Percentiles rank a stretch among this genome's conserved stretches.
phyloP scores from a whole-genome alignment of 2,113 vertebrate species.

The Spilogale gracilis region DNA sequence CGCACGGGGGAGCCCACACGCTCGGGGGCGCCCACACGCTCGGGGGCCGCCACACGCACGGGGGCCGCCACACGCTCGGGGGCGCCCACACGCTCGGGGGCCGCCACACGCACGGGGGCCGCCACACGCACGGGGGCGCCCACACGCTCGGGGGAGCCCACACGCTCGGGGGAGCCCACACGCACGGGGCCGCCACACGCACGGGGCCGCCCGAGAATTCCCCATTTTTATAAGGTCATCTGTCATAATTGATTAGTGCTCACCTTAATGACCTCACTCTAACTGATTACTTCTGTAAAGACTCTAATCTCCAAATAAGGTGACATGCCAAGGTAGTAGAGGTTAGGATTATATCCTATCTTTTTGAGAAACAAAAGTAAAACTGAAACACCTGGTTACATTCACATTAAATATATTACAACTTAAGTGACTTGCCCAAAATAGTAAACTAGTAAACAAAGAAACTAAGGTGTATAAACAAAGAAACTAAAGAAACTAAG shows the following conservation, averaged over 20 bases:
- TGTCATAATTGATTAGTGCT: background rate
- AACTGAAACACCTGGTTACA: background rate
- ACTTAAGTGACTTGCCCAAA: background rate
- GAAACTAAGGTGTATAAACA: background rate
- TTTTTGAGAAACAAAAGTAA: background rate
- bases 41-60: too few relatives aligned
- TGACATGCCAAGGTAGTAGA: background rate
- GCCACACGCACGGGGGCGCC: too few relatives aligned
- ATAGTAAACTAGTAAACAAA: slow-evolving; percentile 6
- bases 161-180: too few relatives aligned
- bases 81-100: too few relatives aligned
- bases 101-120: too few relatives aligned
- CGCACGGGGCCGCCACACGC: too few relatives aligned
- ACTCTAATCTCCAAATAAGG: background rate
- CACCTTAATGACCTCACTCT: background rate
- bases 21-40: too few relatives aligned
- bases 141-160: too few relatives aligned
- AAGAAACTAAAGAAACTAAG: too few relatives aligned
- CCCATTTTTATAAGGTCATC: background rate
- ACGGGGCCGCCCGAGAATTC: too few relatives aligned
- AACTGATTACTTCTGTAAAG: background rate
- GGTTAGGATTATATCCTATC: background rate
- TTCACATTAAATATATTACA: background rate
- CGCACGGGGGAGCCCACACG: too few relatives aligned
- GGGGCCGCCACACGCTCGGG: too few relatives aligned